phyloP scores from a whole-genome alignment of 2,797 vertebrate genomes.

The Sebastes trivittatus region DNA sequence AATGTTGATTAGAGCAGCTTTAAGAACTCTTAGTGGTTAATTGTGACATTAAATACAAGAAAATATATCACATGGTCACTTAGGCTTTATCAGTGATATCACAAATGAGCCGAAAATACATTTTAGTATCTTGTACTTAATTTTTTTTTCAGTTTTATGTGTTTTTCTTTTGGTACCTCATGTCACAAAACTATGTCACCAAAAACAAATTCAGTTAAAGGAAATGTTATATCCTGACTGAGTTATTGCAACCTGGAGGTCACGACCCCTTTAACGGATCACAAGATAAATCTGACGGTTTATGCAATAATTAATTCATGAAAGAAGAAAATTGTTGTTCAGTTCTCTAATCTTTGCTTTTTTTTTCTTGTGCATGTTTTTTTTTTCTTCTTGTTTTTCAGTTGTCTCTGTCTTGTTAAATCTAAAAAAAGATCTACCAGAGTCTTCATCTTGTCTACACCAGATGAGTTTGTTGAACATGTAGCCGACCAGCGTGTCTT shows the following conservation, averaged over 20 bases:
- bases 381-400: not conserved
- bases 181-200: not conserved
- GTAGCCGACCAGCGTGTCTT: constrained; percentile 83
- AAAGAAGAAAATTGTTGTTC: not conserved
- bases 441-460: constrained; percentile 75
- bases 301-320: too few species aligned
- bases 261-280: not conserved
- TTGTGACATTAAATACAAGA: too few species aligned
- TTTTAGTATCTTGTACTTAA: not conserved
- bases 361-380: not conserved
- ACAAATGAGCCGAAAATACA: not conserved
- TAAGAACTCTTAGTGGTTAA: too few species aligned
- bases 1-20: too few species aligned
- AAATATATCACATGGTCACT: too few species aligned
- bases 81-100: not conserved
- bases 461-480: constrained; percentile 86
- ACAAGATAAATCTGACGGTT: not conserved
- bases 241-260: not conserved
- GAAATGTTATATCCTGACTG: not conserved
- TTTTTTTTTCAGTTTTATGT: not conserved
- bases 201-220: not conserved
- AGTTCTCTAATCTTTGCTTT: not conserved
- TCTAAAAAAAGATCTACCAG: constrained; percentile 52
- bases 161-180: not conserved
- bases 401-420: not conserved